Conservation (phyloP, 1,140 invertebrate species). For the Philotrypesis tridentata region DNA sequence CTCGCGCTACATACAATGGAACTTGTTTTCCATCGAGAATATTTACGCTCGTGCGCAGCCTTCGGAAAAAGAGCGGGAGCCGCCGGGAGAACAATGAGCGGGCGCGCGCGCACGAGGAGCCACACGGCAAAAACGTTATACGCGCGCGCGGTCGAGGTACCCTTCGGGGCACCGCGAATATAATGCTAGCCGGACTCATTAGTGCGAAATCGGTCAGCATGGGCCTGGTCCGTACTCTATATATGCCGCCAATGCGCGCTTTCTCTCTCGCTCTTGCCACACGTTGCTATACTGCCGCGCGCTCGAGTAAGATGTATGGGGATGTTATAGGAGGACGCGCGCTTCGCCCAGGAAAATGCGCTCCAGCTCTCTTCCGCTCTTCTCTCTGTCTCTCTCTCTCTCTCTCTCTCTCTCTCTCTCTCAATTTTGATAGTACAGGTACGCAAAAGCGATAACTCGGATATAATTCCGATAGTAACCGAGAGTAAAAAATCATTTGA, state of each 20-base stretch:
- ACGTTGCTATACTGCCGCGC: not conserved
- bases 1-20: slow-evolving; percentile 37
- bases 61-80: not conserved
- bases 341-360: not conserved
- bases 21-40: slow-evolving; percentile 48
- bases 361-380: no score
- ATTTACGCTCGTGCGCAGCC: slow-evolving; percentile 41
- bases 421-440: no score
- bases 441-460: no score
- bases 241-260: not conserved
- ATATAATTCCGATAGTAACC: no score
- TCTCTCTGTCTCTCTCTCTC: no score
- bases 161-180: slow-evolving; percentile 25
- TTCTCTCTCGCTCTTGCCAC: no score
- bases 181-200: slow-evolving; percentile 20
- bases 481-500: no score
- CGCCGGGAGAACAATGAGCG: slow-evolving; percentile 25
- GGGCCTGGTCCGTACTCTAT: not conserved
- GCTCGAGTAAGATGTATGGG: not conserved
- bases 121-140: not conserved
- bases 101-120: not conserved
- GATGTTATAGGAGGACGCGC: not conserved
- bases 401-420: no score
- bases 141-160: not conserved
- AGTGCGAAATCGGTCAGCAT: slow-evolving; percentile 40